Percentiles rank a stretch among this genome's conserved stretches.
Conservation (phyloP, 2,113 vertebrate genomes). For the Ailurus styani region DNA sequence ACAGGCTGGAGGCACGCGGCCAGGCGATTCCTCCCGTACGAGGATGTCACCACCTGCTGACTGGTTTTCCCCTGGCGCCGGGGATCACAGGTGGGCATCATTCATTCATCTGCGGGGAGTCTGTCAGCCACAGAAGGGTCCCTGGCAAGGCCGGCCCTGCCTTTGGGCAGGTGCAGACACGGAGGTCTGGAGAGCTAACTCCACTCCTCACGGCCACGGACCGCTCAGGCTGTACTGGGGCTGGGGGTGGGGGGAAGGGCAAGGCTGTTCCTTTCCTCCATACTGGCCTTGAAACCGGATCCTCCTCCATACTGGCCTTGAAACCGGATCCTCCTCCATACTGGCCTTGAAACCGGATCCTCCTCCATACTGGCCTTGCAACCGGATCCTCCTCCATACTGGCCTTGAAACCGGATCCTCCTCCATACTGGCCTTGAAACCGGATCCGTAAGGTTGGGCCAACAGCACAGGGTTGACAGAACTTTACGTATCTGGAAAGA, state of each 20-base stretch:
- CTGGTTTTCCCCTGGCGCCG: not conserved
- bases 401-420: not conserved
- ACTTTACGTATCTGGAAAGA: not conserved
- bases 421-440: too few relatives aligned
- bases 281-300: not conserved
- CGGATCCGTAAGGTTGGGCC: not conserved
- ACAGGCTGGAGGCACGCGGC: not conserved
- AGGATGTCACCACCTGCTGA: too few relatives aligned
- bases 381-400: accelerated
- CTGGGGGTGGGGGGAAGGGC: not conserved
- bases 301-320: too few relatives aligned
- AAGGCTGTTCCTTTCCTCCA: not conserved
- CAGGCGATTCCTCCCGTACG: not conserved
- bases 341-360: not conserved
- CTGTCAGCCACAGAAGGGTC: not conserved
- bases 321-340: too few relatives aligned
- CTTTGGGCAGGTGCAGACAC: not conserved
- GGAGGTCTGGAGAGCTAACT: not conserved
- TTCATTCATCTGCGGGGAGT: not conserved
- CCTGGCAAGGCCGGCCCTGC: not conserved
- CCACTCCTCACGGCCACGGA: accelerated
- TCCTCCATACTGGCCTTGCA: too few relatives aligned
- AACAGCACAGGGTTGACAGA: not conserved
- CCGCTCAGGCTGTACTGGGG: accelerated
- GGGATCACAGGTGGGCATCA: not conserved